Conservation (phyloP, 1,140 invertebrate species). For the Trichonephila inaurata region DNA sequence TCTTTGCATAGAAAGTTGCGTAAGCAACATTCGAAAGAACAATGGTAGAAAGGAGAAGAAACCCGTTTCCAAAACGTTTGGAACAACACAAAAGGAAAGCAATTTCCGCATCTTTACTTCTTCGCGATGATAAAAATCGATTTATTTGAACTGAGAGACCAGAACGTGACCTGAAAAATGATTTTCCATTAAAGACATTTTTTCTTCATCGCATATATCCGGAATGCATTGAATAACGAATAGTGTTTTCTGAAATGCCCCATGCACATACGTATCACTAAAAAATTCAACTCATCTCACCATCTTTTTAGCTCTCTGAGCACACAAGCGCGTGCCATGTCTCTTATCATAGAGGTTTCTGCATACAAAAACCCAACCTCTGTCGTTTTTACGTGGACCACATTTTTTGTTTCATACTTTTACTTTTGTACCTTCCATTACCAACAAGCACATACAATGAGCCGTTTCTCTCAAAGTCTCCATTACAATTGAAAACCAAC, state of each 20-base stretch:
- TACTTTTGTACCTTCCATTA: constrained; percentile 44
- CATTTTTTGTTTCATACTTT: background rate
- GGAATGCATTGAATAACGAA: constrained; percentile 58
- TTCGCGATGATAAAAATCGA: constrained; percentile 46
- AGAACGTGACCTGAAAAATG: constrained; percentile 57
- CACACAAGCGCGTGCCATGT: constrained; percentile 32
- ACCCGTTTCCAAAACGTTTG: constrained; percentile 33
- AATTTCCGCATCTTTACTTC: constrained; percentile 53
- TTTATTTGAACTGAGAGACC: constrained; percentile 57
- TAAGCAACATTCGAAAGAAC: background rate
- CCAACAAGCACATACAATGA: background rate
- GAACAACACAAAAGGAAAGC: constrained; percentile 52
- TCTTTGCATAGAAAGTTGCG: constrained; percentile 12
- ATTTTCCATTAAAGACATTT: constrained; percentile 66
- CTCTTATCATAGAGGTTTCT: constrained; percentile 32
- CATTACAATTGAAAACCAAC: background rate
- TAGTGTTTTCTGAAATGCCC: constrained; percentile 36
- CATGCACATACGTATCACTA: constrained; percentile 19
- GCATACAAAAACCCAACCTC: constrained; percentile 15
- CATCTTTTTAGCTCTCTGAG: constrained; percentile 38
- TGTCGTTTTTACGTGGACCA: background rate
- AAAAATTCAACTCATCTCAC: constrained; percentile 40
- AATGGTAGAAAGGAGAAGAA: constrained; percentile 30
- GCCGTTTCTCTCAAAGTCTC: background rate
- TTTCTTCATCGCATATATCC: constrained; percentile 54